Percentiles rank a stretch among this genome's conserved stretches.
Evolutionary conservation across 2,113 vertebrate genomes (phyloP).

Genomic region (Aythya baeri): DNA sequence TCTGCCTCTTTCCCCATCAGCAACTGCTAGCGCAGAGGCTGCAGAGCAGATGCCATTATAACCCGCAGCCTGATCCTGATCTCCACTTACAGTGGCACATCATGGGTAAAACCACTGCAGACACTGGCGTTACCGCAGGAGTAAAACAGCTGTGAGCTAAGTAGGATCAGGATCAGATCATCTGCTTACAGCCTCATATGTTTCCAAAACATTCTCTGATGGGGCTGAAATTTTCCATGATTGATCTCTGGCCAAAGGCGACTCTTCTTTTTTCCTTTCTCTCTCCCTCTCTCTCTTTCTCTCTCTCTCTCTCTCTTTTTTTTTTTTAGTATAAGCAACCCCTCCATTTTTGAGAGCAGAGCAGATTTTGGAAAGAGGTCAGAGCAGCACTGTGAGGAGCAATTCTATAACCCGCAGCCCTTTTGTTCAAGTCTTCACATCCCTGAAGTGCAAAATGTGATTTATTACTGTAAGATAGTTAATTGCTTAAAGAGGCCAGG

Average conservation of each 20-base stretch:
- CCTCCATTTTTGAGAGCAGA: not conserved
- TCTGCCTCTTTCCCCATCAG: not conserved
- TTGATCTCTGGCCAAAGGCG: conserved; percentile 38
- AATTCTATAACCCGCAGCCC: not conserved
- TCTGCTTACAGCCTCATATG: conserved; percentile 1
- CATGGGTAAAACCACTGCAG: not conserved
- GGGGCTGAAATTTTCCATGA: conserved; percentile 1
- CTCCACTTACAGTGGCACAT: not conserved
- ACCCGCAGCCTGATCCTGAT: fast-evolving
- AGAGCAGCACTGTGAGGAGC: not conserved
- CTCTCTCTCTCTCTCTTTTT: not conserved
- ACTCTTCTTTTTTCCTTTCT: not conserved
- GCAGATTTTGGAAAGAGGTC: not conserved
- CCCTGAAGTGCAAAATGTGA: not conserved
- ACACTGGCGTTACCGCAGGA: fast-evolving
- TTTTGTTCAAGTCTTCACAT: not conserved
- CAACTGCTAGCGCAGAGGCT: fast-evolving
- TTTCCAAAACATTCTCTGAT: conserved; percentile 46
- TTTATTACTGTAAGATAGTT: not conserved
- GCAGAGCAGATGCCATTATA: not conserved
- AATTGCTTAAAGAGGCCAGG: not conserved
- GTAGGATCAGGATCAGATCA: conserved; percentile 43
- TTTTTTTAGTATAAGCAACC: not conserved
- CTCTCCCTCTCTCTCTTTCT: not conserved
- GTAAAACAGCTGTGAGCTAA: conserved; percentile 12